Conservation (phyloP, 2,888 invertebrate genomes). For the Campoplex capitator region DNA sequence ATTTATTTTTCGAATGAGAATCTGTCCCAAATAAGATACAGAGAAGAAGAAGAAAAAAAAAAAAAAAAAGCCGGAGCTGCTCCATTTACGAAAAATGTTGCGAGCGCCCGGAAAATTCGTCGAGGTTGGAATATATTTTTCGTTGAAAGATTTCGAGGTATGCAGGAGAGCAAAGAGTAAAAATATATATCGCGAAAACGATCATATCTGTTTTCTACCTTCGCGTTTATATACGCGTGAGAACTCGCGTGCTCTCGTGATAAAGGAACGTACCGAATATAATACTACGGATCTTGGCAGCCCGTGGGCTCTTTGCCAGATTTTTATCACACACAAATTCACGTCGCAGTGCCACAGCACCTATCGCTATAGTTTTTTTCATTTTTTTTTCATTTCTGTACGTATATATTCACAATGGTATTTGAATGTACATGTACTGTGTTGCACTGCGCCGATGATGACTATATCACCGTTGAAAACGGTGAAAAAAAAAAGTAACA, state of each 20-base stretch:
- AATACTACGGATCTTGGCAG: conserved; percentile 46
- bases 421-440: conserved; percentile 5
- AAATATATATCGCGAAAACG: conserved; percentile 34
- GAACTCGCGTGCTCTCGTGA: conserved; percentile 40
- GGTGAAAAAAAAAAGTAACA: background rate
- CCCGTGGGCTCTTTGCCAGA: conserved; percentile 57
- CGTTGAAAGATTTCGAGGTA: conserved; percentile 7
- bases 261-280: conserved; percentile 58
- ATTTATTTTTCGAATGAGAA: background rate
- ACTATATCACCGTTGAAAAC: background rate
- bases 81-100: background rate
- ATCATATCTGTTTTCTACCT: conserved; percentile 40
- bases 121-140: conserved; percentile 30
- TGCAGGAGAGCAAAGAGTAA: conserved; percentile 8
- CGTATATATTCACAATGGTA: background rate
- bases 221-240: conserved; percentile 35
- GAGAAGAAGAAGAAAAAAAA: background rate
- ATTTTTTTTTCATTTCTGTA: too few species aligned
- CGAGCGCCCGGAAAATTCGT: background rate
- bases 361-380: conserved; percentile 3
- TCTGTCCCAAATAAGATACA: background rate
- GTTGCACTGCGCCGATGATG: background rate
- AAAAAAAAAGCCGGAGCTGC: background rate
- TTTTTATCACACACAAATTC: conserved; percentile 61
- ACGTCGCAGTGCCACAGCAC: conserved; percentile 13